Evolutionary conservation across 53 echinoderm and acorn worm genomes (phyloP).

Genomic region (Echinometra lucunter): DNA sequence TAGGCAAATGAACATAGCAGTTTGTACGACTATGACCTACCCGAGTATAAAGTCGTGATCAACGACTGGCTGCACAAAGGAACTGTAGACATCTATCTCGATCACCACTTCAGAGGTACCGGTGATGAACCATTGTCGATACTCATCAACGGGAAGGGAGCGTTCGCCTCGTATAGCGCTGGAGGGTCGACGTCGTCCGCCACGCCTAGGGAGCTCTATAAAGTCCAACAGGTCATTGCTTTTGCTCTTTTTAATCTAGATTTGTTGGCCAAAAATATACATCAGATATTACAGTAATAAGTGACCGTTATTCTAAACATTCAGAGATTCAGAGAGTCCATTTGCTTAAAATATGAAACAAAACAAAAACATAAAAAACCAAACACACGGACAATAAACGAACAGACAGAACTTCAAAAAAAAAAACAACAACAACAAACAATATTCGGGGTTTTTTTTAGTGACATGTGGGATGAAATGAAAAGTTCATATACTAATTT

Average conservation of each 20-base stretch:
- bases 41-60: conserved; percentile 83
- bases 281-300: too few species aligned
- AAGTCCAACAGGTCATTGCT: conserved; percentile 53
- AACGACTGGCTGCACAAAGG: conserved; percentile 86
- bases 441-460: too few species aligned
- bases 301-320: too few species aligned
- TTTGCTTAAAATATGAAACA: too few species aligned
- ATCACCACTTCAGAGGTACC: conserved; percentile 74
- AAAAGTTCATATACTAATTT: too few species aligned
- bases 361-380: too few species aligned
- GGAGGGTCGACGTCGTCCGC: conserved; percentile 10
- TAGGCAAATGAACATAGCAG: neutral
- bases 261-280: neutral
- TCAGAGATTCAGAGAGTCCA: too few species aligned
- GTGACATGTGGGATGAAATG: too few species aligned
- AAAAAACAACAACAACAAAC: too few species aligned
- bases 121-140: conserved; percentile 67
- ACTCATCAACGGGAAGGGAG: conserved; percentile 86
- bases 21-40: conserved; percentile 85
- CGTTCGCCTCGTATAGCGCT: neutral
- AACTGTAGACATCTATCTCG: conserved; percentile 73
- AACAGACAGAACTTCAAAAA: too few species aligned
- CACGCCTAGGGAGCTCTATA: conserved; percentile 73
- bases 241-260: neutral
- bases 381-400: too few species aligned